Conservation (phyloP, 2,113 vertebrate genomes). For the Arizona elegans region DNA sequence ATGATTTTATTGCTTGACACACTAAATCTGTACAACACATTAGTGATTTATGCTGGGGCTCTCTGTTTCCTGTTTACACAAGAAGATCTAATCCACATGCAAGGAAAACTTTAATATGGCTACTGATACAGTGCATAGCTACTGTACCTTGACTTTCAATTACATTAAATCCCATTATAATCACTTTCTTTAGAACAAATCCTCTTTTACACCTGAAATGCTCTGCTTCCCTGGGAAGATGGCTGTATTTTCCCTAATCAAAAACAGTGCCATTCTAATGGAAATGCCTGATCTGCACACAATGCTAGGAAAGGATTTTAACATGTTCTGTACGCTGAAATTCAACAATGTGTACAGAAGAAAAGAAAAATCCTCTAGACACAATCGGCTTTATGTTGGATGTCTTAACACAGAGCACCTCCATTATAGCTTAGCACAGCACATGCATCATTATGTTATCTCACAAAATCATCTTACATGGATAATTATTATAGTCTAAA, state of each 20-base stretch:
- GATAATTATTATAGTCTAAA: slow-evolving; percentile 68
- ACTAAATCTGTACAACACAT: slow-evolving; percentile 48
- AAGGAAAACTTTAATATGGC: slow-evolving; percentile 64
- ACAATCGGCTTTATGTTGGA: slow-evolving; percentile 60
- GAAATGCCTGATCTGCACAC: slow-evolving; percentile 58
- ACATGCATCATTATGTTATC: slow-evolving; percentile 67
- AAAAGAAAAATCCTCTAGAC: slow-evolving; percentile 53
- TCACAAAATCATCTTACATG: slow-evolving; percentile 68
- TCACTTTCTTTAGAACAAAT: slow-evolving; percentile 79
- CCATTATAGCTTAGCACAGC: background rate
- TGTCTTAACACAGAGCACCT: slow-evolving; percentile 61
- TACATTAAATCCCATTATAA: slow-evolving; percentile 76
- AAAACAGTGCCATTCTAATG: slow-evolving; percentile 66
- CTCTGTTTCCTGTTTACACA: slow-evolving; percentile 63
- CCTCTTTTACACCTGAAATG: slow-evolving; percentile 78
- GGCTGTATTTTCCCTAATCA: slow-evolving; percentile 68
- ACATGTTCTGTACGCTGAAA: slow-evolving; percentile 54
- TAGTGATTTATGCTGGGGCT: slow-evolving; percentile 51
- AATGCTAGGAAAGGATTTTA: slow-evolving; percentile 56
- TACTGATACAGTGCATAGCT: slow-evolving; percentile 65
- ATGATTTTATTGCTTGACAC: slow-evolving; percentile 32
- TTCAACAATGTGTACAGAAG: slow-evolving; percentile 39
- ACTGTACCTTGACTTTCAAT: slow-evolving; percentile 79
- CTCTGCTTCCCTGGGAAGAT: slow-evolving; percentile 67
- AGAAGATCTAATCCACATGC: slow-evolving; percentile 62